Evolutionary conservation across 2,797 vertebrate species (phyloP).

Genomic region (Coregonus sp.): DNA sequence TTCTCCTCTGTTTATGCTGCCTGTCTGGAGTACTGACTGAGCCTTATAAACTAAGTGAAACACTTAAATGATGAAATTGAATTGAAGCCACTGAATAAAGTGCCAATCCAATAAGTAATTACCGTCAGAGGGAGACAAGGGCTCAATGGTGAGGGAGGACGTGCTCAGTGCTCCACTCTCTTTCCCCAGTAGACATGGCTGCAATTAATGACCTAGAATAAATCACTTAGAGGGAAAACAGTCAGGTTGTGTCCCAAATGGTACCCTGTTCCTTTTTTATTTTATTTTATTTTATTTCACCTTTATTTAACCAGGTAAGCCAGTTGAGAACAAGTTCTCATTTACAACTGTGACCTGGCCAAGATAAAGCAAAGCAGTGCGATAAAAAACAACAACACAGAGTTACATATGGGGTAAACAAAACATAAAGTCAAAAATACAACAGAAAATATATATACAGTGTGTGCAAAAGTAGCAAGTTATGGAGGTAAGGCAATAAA

Average conservation of each 20-base stretch:
- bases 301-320: no score
- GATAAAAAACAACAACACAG: no score
- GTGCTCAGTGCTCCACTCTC: conserved; percentile 11
- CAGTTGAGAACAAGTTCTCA: no score
- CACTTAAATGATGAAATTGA: conserved; percentile 45
- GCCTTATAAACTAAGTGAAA: conserved; percentile 30
- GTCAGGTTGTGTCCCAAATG: background rate
- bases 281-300: no score
- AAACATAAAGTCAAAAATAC: no score
- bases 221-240: conserved; percentile 52
- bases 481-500: no score
- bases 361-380: no score
- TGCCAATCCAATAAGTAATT: conserved; percentile 59
- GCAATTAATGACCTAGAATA: conserved; percentile 55
- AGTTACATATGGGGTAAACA: no score
- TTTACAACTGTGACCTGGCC: no score
- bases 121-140: conserved; percentile 30
- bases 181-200: conserved; percentile 32
- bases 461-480: no score
- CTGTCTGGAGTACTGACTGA: conserved; percentile 9
- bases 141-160: conserved; percentile 8
- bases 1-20: background rate
- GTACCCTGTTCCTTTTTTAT: no score
- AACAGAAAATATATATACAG: no score
- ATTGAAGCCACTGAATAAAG: conserved; percentile 50